Conservation (phyloP, 1,140 invertebrate genomes). For the Bombus vancouverensis region DNA sequence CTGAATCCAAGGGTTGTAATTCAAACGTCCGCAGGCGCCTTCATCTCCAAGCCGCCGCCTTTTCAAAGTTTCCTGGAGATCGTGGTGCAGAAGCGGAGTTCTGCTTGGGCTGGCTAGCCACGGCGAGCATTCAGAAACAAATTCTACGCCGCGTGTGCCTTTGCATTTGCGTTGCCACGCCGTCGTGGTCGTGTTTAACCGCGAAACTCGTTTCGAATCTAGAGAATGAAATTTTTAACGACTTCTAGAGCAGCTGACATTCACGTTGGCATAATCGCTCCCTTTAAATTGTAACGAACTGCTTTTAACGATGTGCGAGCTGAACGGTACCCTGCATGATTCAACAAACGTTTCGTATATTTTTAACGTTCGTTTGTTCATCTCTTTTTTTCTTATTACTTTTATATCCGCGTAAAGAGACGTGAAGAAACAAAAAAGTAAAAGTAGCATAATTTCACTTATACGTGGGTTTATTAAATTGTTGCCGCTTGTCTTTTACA, state of each 20-base stretch:
- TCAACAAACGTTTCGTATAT: neutral
- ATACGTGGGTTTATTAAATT: neutral
- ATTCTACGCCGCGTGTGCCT: constrained; percentile 7
- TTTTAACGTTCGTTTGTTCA: neutral
- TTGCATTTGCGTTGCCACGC: constrained; percentile 12
- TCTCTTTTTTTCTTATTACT: neutral
- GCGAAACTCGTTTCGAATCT: constrained; percentile 1
- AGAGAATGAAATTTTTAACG: constrained; percentile 40
- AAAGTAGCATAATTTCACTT: neutral
- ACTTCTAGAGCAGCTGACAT: constrained; percentile 11
- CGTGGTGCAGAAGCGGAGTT: neutral
- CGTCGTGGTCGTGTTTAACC: constrained; percentile 11
- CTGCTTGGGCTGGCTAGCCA: neutral
- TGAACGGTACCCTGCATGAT: neutral
- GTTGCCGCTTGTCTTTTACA: neutral
- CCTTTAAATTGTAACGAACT: constrained; percentile 31
- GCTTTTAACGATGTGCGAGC: neutral
- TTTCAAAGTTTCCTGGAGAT: constrained; percentile 45
- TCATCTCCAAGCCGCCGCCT: constrained; percentile 54
- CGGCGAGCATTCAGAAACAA: constrained; percentile 27
- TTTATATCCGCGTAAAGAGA: neutral
- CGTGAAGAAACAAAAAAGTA: too few relatives aligned
- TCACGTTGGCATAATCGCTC: constrained; percentile 4
- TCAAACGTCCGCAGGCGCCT: constrained; percentile 60
- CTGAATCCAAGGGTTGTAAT: constrained; percentile 64